These are phyloP conservation scores for Cinclus cinclus DNA, from an alignment of 2,113 vertebrate genomes.

Conservation along the genomic window DNA sequence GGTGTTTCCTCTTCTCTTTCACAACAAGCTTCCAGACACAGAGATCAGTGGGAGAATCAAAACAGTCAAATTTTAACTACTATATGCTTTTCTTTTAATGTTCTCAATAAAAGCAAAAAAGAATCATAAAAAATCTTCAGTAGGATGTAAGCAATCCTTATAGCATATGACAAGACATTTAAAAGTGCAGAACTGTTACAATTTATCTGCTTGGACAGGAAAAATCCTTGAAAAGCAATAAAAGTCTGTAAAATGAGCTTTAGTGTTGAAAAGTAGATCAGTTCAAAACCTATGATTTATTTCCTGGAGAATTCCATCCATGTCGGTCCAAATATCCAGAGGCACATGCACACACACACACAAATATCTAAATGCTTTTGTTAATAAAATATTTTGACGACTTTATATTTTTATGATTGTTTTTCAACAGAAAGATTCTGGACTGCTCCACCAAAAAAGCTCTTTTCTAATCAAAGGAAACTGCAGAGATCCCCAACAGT, in stretches of 20 bases:
- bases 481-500: neutral
- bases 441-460: neutral
- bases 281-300: neutral
- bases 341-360: neutral
- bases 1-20: conserved; percentile 8
- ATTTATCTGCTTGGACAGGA: neutral
- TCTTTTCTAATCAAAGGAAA: conserved; percentile 17
- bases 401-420: neutral
- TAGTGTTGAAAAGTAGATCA: neutral
- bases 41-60: neutral
- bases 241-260: neutral
- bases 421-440: neutral
- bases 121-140: neutral
- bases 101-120: neutral
- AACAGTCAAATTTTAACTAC: neutral
- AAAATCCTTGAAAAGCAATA: neutral
- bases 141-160: neutral
- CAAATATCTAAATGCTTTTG: neutral
- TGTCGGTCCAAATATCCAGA: neutral
- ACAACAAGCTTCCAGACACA: neutral
- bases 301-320: neutral
- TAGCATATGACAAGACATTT: neutral
- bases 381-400: neutral
- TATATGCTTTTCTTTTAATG: neutral
- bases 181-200: neutral